phyloP scores from a whole-genome alignment of 2,888 invertebrate genomes.

The Ametastegia equiseti region DNA sequence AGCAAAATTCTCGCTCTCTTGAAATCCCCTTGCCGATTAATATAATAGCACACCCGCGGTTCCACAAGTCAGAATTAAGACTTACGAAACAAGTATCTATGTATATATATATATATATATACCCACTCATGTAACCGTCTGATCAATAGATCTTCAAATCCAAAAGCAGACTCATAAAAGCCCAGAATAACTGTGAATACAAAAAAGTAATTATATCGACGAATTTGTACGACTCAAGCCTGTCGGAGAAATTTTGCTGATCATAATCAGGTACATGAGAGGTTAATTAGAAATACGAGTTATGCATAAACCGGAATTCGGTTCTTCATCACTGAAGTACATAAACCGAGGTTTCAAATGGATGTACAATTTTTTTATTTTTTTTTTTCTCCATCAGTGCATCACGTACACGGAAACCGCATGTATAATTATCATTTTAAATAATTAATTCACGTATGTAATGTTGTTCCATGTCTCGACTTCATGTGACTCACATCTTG shows the following conservation, averaged over 20 bases:
- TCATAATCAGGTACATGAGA: background rate
- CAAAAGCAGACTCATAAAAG: background rate
- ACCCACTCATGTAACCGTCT: background rate
- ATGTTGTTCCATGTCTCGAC: background rate
- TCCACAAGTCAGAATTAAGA: background rate
- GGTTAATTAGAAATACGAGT: too few species aligned
- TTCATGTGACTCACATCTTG: background rate
- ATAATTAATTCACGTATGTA: too few species aligned
- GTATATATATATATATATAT: too few species aligned
- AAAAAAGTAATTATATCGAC: background rate
- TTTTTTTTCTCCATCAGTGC: too few species aligned
- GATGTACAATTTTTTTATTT: too few species aligned
- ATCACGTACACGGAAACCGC: too few species aligned
- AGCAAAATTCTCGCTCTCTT: background rate
- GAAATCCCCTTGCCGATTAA: too few species aligned
- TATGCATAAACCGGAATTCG: too few species aligned
- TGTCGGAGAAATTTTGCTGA: background rate
- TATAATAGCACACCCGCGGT: background rate
- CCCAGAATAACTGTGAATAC: background rate
- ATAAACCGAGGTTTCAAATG: too few species aligned
- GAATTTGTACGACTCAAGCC: background rate
- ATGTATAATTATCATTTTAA: too few species aligned
- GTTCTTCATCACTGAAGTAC: too few species aligned
- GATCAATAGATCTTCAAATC: background rate
- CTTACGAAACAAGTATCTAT: background rate